Percentiles rank a stretch among this genome's conserved stretches.
phyloP scores from a whole-genome alignment of 1,140 invertebrate species.

The Yoshiicerus persimilis region DNA sequence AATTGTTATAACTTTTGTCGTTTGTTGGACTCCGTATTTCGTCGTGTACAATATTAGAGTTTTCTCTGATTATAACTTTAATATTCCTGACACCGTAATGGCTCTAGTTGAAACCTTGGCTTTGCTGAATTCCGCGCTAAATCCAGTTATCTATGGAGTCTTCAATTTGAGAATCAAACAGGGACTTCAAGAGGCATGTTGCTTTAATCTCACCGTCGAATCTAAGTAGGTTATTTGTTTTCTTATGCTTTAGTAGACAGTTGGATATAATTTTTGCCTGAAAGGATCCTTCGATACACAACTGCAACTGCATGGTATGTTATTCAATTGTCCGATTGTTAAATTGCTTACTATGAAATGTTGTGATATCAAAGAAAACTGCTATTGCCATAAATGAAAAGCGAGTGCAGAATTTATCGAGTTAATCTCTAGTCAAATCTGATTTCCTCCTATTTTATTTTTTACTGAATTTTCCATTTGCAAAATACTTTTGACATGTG shows the following conservation, averaged over 20 bases:
- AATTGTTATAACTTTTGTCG: slow-evolving; percentile 56
- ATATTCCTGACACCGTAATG: slow-evolving; percentile 53
- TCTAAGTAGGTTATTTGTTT: slow-evolving; percentile 41
- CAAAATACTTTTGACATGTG: too few relatives aligned
- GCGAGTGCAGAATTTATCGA: too few relatives aligned
- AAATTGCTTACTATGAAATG: too few relatives aligned
- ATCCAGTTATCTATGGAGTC: slow-evolving; percentile 56
- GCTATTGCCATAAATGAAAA: too few relatives aligned
- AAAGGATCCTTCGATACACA: background rate
- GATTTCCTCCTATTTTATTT: too few relatives aligned
- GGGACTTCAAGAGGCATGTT: slow-evolving; percentile 45
- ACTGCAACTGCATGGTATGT: too few relatives aligned
- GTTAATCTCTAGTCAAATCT: too few relatives aligned
- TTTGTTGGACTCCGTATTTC: slow-evolving; percentile 59
- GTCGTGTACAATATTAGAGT: slow-evolving; percentile 54
- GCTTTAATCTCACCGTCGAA: slow-evolving; percentile 37
- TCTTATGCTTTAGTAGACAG: background rate
- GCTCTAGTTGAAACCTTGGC: slow-evolving; percentile 55
- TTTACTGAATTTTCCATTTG: too few relatives aligned
- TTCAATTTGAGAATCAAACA: slow-evolving; percentile 54
- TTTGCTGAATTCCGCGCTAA: slow-evolving; percentile 56
- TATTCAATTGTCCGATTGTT: too few relatives aligned
- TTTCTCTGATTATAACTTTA: slow-evolving; percentile 55
- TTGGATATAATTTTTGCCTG: background rate
- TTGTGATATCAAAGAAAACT: too few relatives aligned